Evolutionary conservation across 2,797 vertebrate genomes (phyloP), one percentile per base, ranked within the genome.

Genomic region (Ibycter americanus): DNA sequence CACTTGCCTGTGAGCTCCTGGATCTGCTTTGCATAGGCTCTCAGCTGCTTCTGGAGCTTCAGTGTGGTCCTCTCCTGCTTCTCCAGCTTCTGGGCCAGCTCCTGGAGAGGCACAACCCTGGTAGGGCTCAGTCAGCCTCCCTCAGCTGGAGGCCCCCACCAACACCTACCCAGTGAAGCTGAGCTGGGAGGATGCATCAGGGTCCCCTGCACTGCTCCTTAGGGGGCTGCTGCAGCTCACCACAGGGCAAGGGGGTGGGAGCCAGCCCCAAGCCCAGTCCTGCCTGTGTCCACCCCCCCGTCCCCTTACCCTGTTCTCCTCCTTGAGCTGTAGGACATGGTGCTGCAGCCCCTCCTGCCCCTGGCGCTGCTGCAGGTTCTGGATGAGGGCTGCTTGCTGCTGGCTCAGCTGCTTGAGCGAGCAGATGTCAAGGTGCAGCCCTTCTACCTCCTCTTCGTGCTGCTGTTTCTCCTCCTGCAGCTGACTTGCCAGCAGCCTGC

Each of bases 11-110:
- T 40, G 67, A 97, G 97, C 26, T 97, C 94, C 76, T 98, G 95
- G 11, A 98, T 93, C 68, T 91, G 97, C 85, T 98, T 97, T 11
- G 97, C 19, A 76, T 97, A 62, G 94, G 97, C 97, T 89, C 97
- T 97, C 81, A 99, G 90, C 88, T 99, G 98, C 40, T 96, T 97
- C 87, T 98, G 98, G 76, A 99, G 89, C 72, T 97, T 93, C 74
- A 91, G 79, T 32, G 97, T 97, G 94, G 98, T 98, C 19, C 87
- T 97, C 81, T 98, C 98, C 90, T 97, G 91, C 85, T 97, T 97
- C 83, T 98, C 97, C 25, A 99, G 93, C 56, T 98, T 97, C 56
- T 98, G 98, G 92, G 96, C 80, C 81, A 98, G 84, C 21, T 98
- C 97, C 98, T 98, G 91, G 8, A 14, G 22, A 52, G 49, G 15